Percentiles rank a stretch among this genome's conserved stretches.
These are phyloP conservation scores for Apistogramma diplotaenia DNA, from an alignment of 2,113 vertebrate genomes.

Conservation along the genomic window DNA sequence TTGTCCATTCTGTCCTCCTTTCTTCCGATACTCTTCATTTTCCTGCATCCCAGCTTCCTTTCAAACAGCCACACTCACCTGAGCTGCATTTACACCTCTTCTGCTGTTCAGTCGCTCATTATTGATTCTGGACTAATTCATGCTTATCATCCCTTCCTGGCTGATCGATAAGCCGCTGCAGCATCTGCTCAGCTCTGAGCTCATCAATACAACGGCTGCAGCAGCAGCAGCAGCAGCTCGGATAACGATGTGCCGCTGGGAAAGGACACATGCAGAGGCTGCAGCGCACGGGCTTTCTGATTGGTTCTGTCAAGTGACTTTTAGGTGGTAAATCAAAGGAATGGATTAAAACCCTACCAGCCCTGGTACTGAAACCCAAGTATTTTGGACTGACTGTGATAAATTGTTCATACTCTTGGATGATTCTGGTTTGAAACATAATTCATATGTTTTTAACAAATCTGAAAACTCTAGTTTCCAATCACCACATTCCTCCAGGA, in stretches of 20 bases:
- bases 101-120: neutral
- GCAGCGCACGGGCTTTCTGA: neutral
- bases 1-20: neutral
- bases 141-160: neutral
- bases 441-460: neutral
- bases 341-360: neutral
- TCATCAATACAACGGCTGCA: neutral
- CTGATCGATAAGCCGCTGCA: constrained; percentile 14
- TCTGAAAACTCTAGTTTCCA: neutral
- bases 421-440: neutral
- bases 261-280: neutral
- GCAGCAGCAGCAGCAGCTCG: neutral
- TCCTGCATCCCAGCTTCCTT: neutral
- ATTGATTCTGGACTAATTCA: neutral
- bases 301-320: neutral
- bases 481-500: neutral
- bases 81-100: neutral
- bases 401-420: neutral
- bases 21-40: neutral
- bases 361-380: neutral
- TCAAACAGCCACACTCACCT: neutral
- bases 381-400: neutral
- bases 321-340: neutral
- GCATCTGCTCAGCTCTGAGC: neutral
- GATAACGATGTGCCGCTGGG: neutral